Conservation (phyloP, 2,113 vertebrate species). For the Saiga tatarica region DNA sequence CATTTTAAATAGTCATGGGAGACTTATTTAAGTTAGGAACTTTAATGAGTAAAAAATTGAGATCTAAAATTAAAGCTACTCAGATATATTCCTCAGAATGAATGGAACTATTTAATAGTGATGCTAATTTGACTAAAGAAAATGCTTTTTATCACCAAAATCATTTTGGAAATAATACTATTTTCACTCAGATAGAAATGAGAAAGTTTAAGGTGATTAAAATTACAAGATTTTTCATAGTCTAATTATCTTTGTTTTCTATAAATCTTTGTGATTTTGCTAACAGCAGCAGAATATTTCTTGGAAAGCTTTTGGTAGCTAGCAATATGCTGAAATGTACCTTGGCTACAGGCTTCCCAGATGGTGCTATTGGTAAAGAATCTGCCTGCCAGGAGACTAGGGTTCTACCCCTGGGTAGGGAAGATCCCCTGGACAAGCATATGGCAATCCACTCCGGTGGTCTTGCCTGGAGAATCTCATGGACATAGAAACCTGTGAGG, state of each 20-base stretch:
- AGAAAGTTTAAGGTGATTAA: neutral
- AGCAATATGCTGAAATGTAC: neutral
- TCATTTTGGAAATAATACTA: neutral
- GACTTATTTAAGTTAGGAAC: neutral
- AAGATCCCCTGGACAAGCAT: neutral
- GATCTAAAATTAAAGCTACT: neutral
- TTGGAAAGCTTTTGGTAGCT: neutral
- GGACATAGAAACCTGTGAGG: neutral
- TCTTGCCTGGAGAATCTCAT: neutral
- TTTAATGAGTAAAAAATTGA: neutral
- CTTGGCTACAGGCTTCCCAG: neutral
- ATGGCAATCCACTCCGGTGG: neutral
- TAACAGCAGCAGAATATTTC: neutral
- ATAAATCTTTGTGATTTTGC: neutral
- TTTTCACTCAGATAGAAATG: neutral
- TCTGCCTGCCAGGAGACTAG: neutral
- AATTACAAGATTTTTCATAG: neutral
- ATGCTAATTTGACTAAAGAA: conserved; percentile 20
- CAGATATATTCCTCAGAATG: neutral
- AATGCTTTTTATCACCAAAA: neutral
- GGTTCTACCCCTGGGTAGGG: neutral
- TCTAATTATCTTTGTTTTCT: neutral
- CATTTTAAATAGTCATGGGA: neutral
- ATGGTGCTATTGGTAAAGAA: neutral
- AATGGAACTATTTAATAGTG: neutral